Base-by-base conservation (phyloP, 2,888 invertebrate genomes). In the Cephus pulcher region DNA sequence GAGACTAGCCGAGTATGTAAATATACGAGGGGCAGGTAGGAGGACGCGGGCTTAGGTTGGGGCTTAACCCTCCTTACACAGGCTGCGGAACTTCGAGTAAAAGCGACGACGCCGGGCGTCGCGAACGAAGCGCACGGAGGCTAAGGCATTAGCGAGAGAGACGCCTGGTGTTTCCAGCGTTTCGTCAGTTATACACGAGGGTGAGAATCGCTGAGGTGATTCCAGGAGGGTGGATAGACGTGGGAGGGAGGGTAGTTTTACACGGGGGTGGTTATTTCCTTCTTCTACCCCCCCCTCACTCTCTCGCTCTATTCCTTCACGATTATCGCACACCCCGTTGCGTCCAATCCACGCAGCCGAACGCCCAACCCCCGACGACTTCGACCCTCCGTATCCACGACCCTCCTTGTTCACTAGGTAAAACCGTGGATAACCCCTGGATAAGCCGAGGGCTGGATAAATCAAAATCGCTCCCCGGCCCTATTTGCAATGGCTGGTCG, bases 261-360 rank as follows among this genome's bases (percentile, higher is more conserved):
- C 40, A 40, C 40, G 15, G 40, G 15, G 40, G 40, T 15, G 15
- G 40, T 15, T 40, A 40, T 40, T 15, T 40, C 40, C 40, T 15
- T 40, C 15, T 6, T 6, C 40, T 4, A 1, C 3, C 12, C 4
- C 37, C 0, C 4, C 12, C 4, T 0, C 12, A 4, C 37, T 0
- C 12, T 0, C 79, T 81, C 81, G 75, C 34, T 76, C 84, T 86
- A 86, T 88, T 85, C 85, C 86, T 86, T 84, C 79, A 78, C 82
- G 87, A 88, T 88, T 88, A 88, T 83, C 83, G 78, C 80, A 87
- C 86, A 88, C 87, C 81, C 82, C 80, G 86, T 56, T 87, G 86
- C 82, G 81, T 82, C 84, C 85, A 86, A 88, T 88, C 84, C 87
- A 84, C 84, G 81, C 81, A 81, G 81, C 82, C 82, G 40, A 40